Evolutionary conservation across 2,113 vertebrate species (phyloP), one percentile per base, ranked within the genome.

Genomic region (Peromyscus maniculatus): DNA sequence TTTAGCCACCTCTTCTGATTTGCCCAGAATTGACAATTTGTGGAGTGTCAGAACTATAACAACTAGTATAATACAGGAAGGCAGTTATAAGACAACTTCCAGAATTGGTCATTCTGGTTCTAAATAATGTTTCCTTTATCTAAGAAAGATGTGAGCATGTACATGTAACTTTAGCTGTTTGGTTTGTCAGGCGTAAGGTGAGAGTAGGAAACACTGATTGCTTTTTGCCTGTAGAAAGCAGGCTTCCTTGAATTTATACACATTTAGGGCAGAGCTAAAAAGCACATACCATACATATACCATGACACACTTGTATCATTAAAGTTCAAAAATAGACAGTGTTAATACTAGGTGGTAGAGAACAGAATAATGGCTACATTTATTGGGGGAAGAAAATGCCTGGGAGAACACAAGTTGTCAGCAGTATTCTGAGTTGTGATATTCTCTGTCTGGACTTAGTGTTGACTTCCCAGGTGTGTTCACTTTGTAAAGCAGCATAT

Each of bases 101-200:
- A 83, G 72, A 92, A 75, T 79, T 95, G 66, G 36, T 97, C 75
- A 67, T 93, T 97, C 28, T 96, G 39, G 82, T 78, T 78, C 69
- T 95, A 82, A 92, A 64, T 19, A 72, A n/a, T 94, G 28, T 95
- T 95, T 95, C 26, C 28, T 89, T 84, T 89, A 93, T 84, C 31
- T 94, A 79, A 94, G 96, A 80, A 89, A n/a, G 5, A 52, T 64
- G 16, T 71, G 52, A 80, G n/a, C 49, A 82, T 94, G 13, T 13
- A 74, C 21, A 64, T 52, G 49, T 93, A 59, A 12, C 28, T 84
- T 55, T 94, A 83, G 49, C 43, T 89, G 4, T 89, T 72, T 77
- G 66, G 59, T 43, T 82, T 96, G 67, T 94, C 86, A 92, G 69
- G 36, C 28, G 17, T 74, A 91, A 96, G 16, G 43, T 87, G 75